phyloP scores from a whole-genome alignment of 2,797 vertebrate genomes.

The Trematocara caparti region DNA sequence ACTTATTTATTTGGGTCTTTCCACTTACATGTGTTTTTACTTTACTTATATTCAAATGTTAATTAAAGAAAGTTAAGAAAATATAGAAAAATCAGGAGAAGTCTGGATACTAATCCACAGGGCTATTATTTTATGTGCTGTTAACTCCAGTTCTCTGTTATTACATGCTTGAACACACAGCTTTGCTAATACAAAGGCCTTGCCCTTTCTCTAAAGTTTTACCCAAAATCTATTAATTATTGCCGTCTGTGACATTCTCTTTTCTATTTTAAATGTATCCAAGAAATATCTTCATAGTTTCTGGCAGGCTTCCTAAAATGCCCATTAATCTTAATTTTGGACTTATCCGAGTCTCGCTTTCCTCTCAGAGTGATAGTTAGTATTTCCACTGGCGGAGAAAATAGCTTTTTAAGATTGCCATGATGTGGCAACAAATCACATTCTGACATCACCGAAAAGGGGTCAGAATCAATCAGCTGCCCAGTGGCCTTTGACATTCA shows the following conservation, averaged over 20 bases:
- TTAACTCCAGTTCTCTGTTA: neutral
- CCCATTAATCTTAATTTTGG: conserved; percentile 77
- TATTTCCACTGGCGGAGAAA: conserved; percentile 70
- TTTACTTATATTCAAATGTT: neutral
- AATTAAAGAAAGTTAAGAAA: neutral
- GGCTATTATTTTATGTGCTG: neutral
- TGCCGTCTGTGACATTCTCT: conserved; percentile 41
- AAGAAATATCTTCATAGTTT: conserved; percentile 62
- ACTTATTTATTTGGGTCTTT: neutral
- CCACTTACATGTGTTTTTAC: neutral
- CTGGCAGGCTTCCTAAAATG: conserved; percentile 67
- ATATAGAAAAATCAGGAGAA: neutral
- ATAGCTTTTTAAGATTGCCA: conserved; percentile 73
- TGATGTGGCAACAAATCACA: conserved; percentile 77
- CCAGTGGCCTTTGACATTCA: conserved; percentile 76
- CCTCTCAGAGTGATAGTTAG: conserved; percentile 65
- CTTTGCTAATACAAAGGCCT: conserved; percentile 1
- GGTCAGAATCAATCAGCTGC: conserved; percentile 75
- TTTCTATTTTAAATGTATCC: conserved; percentile 55
- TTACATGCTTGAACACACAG: conserved; percentile 18
- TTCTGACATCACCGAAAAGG: conserved; percentile 59
- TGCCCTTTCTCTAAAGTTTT: conserved; percentile 33
- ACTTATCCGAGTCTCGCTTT: conserved; percentile 53
- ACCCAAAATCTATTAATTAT: conserved; percentile 60
- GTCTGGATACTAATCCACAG: neutral